phyloP scores from a whole-genome alignment of 2,888 invertebrate species.

The Apotomis capreana region DNA sequence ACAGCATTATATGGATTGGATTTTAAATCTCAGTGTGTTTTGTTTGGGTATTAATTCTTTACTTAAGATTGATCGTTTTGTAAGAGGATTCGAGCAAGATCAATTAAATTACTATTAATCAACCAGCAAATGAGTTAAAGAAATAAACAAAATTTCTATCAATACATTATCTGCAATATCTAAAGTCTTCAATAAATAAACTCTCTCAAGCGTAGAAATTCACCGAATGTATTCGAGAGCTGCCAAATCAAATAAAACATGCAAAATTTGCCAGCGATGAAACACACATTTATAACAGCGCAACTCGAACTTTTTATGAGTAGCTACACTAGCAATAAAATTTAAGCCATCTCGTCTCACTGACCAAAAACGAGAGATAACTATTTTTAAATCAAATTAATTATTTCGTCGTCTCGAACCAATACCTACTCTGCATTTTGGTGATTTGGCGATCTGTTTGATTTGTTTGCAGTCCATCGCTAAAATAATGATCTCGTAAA shows the following conservation, averaged over 20 bases:
- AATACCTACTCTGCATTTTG: background rate
- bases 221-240: background rate
- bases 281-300: background rate
- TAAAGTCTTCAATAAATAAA: background rate
- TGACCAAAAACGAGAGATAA: constrained; percentile 4
- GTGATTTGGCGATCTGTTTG: too few species aligned
- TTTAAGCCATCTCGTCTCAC: constrained; percentile 22
- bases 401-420: constrained; percentile 18
- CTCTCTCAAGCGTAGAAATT: background rate
- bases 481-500: too few species aligned
- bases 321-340: constrained; percentile 15
- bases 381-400: constrained; percentile 36
- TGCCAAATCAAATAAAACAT: constrained; percentile 7
- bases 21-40: too few species aligned
- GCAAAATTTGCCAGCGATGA: constrained; percentile 3
- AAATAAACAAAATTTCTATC: too few species aligned
- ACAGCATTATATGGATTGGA: too few species aligned
- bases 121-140: too few species aligned
- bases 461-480: background rate
- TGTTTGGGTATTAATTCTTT: too few species aligned
- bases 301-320: too few species aligned
- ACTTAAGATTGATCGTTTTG: too few species aligned
- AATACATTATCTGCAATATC: background rate
- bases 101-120: too few species aligned
- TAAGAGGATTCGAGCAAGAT: too few species aligned